Percentiles rank a stretch among this genome's conserved stretches.
Conservation (phyloP, 1,140 invertebrate genomes). For the Panulirus ornatus region DNA sequence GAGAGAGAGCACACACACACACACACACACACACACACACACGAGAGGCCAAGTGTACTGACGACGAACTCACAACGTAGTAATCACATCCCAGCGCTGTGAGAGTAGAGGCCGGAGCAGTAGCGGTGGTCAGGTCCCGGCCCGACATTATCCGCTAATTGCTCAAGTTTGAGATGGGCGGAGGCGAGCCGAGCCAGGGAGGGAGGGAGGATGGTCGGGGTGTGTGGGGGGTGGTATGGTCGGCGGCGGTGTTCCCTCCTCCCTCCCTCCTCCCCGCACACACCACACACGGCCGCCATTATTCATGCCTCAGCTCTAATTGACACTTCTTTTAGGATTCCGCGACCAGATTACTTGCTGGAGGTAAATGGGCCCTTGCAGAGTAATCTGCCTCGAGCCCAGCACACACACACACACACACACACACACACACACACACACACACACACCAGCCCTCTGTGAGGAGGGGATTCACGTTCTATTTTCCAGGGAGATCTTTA, state of each 20-base stretch:
- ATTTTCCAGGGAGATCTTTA: neutral
- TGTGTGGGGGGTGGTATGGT: neutral
- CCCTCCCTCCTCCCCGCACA: too few species aligned
- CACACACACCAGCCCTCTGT: too few species aligned
- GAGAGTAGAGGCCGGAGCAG: neutral
- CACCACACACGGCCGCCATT: too few species aligned
- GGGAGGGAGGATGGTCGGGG: neutral
- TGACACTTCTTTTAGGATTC: constrained; percentile 69
- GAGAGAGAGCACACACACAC: neutral
- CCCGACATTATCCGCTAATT: constrained; percentile 59
- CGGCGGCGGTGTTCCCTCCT: neutral
- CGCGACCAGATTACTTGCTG: constrained; percentile 61
- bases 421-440: too few species aligned
- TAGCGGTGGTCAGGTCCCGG: constrained; percentile 31
- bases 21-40: too few species aligned
- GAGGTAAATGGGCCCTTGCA: constrained; percentile 58
- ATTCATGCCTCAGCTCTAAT: constrained; percentile 61
- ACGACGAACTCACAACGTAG: neutral
- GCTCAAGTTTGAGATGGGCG: constrained; percentile 58
- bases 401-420: neutral
- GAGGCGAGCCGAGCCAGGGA: constrained; percentile 20
- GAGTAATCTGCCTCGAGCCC: constrained; percentile 44
- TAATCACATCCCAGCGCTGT: neutral
- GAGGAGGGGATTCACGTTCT: too few species aligned
- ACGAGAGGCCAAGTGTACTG: too few species aligned